Percentiles rank a stretch among this genome's conserved stretches.
Evolutionary conservation across 1,140 invertebrate species (phyloP).

Genomic region (Ceratina australensis): DNA sequence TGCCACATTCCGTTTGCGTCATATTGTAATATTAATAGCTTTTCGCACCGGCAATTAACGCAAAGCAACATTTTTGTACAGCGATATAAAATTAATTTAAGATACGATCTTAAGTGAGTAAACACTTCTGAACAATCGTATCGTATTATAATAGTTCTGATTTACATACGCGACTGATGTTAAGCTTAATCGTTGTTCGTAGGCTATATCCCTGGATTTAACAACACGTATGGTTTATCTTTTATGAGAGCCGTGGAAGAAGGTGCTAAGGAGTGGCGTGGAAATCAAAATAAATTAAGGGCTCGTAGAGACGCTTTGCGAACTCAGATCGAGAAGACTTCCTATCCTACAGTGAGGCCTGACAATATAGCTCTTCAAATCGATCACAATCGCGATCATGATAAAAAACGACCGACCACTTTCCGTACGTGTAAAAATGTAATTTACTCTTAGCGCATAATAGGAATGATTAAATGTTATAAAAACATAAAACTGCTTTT

Average conservation of each 20-base stretch:
- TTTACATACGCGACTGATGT: not conserved
- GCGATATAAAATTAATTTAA: not conserved
- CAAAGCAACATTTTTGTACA: too few species aligned
- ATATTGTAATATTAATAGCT: too few species aligned
- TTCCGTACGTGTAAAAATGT: slow-evolving; percentile 64
- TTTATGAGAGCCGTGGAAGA: slow-evolving; percentile 85
- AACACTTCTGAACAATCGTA: not conserved
- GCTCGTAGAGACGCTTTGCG: slow-evolving; percentile 74
- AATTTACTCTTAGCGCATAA: not conserved
- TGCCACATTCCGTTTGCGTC: too few species aligned
- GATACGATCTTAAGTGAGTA: not conserved
- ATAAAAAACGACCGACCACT: slow-evolving; percentile 51
- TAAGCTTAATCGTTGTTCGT: slow-evolving; percentile 36
- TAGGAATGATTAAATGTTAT: not conserved
- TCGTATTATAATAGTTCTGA: not conserved
- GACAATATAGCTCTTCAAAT: slow-evolving; percentile 69
- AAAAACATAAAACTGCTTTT: too few species aligned
- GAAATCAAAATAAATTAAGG: slow-evolving; percentile 80
- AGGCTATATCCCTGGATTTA: slow-evolving; percentile 83
- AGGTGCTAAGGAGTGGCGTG: slow-evolving; percentile 83
- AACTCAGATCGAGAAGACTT: slow-evolving; percentile 77
- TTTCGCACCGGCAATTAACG: too few species aligned
- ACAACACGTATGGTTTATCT: slow-evolving; percentile 84
- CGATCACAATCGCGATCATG: slow-evolving; percentile 68
- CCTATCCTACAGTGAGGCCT: slow-evolving; percentile 61